phyloP scores from a whole-genome alignment of 2,113 vertebrate genomes.

The Meles meles region DNA sequence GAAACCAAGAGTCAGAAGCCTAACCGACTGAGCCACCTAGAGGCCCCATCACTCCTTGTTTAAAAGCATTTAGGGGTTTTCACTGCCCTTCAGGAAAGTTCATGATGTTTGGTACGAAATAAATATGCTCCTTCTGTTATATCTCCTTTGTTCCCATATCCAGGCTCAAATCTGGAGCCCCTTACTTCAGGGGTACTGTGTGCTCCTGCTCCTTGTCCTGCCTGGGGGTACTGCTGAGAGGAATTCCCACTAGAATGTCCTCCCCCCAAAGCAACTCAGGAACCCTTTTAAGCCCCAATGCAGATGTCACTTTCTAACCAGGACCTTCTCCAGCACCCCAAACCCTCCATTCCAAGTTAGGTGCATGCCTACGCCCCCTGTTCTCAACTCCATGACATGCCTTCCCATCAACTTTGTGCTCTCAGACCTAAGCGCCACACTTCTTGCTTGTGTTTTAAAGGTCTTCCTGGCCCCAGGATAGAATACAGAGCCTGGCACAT shows the following conservation, averaged over 20 bases:
- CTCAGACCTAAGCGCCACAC: neutral
- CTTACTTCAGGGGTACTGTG: neutral
- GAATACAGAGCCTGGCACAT: neutral
- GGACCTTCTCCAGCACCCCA: neutral
- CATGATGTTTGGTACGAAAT: neutral
- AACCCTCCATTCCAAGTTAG: rapidly evolving
- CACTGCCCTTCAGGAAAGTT: neutral
- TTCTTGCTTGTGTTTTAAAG: neutral
- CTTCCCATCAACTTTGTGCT: neutral
- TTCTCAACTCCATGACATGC: rapidly evolving
- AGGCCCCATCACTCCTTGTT: neutral
- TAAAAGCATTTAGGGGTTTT: neutral
- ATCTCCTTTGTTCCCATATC: neutral
- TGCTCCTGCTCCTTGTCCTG: neutral
- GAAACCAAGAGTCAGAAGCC: neutral
- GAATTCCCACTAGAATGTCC: neutral
- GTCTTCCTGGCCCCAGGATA: neutral
- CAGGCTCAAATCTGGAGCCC: neutral
- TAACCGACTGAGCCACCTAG: neutral
- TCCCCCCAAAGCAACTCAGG: neutral
- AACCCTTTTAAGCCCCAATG: neutral
- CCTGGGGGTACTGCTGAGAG: rapidly evolving
- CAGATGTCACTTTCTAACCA: neutral
- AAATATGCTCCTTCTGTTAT: neutral
- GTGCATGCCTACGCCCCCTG: rapidly evolving